These are phyloP conservation scores for Emys orbicularis DNA, from an alignment of 2,797 vertebrate genomes.

Conservation along the genomic window DNA sequence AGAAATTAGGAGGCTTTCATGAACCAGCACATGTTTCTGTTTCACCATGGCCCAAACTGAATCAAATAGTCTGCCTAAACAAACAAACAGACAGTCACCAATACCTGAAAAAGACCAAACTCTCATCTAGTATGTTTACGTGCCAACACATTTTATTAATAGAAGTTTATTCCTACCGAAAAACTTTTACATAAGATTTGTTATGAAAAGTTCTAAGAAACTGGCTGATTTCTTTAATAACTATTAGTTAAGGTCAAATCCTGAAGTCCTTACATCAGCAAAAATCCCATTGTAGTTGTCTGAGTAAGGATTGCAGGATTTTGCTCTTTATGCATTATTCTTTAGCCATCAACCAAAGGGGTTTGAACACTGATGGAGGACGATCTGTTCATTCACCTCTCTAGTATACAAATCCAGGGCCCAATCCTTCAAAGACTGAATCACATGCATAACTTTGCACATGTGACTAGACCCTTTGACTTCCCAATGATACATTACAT, in stretches of 20 bases:
- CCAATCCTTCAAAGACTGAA: rapidly evolving
- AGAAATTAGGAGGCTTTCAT: rapidly evolving
- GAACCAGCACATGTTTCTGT: neutral
- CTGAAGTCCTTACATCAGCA: neutral
- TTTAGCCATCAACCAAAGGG: neutral
- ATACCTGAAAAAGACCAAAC: neutral
- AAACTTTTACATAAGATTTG: neutral
- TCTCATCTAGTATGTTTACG: neutral
- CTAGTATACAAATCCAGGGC: neutral
- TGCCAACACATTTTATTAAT: neutral
- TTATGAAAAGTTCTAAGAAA: neutral
- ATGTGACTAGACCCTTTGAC: neutral
- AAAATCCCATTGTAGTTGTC: rapidly evolving
- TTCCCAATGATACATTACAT: neutral
- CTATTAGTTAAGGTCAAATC: neutral
- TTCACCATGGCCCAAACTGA: rapidly evolving
- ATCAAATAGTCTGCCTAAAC: rapidly evolving
- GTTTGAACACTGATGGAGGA: neutral
- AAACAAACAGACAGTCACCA: neutral
- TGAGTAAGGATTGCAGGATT: neutral
- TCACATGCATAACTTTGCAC: rapidly evolving
- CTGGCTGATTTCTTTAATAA: neutral
- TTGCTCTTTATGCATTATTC: neutral
- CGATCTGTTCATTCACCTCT: neutral
- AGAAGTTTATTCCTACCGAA: neutral